Conservation (phyloP, 2,888 invertebrate genomes). For the Drosophila kokeensis region DNA sequence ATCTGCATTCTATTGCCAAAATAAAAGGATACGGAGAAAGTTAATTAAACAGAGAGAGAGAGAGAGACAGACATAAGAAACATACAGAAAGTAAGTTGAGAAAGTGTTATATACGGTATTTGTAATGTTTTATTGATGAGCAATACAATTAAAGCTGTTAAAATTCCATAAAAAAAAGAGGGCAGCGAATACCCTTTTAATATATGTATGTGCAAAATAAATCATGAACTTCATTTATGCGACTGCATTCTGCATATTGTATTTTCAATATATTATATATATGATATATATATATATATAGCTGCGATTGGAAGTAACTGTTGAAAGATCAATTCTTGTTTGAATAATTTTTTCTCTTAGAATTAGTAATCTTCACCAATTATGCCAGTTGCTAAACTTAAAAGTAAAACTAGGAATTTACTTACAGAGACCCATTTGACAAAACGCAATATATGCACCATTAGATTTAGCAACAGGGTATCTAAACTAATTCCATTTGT, state of each 20-base stretch:
- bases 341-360: not conserved
- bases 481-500: slow-evolving; percentile 9
- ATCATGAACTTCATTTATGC: not conserved
- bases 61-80: not conserved
- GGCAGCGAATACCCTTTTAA: not conserved
- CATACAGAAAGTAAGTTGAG: not conserved
- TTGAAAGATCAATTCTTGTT: not conserved
- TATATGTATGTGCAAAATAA: not conserved
- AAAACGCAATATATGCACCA: not conserved
- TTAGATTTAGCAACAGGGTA: not conserved
- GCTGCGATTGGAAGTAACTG: not conserved
- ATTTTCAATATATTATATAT: not conserved
- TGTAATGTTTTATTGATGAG: not conserved
- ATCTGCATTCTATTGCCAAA: slow-evolving; percentile 51
- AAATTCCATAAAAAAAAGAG: not conserved
- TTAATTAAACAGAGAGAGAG: not conserved
- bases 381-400: no score
- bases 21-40: not conserved
- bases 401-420: no score
- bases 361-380: no score
- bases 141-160: not conserved
- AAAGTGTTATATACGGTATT: not conserved
- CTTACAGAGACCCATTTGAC: not conserved
- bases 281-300: not conserved
- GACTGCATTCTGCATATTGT: not conserved